phyloP scores from a whole-genome alignment of 2,888 invertebrate genomes.

The Watsonalla binaria region DNA sequence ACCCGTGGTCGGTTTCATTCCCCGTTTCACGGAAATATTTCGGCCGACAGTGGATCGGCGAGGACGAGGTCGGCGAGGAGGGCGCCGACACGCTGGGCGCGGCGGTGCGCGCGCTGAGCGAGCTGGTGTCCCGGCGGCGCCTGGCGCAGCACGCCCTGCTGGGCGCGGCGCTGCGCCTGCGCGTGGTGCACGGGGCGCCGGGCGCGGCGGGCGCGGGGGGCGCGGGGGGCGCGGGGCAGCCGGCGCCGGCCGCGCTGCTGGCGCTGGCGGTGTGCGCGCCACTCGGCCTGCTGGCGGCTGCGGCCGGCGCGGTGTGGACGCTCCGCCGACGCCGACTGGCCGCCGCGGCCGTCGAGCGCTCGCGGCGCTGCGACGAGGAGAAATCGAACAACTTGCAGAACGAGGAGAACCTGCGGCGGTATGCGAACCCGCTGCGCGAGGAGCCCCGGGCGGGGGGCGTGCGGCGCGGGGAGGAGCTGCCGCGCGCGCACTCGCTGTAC shows the following conservation, averaged over 20 bases:
- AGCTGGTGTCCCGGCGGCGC: slow-evolving; percentile 59
- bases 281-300: slow-evolving; percentile 26
- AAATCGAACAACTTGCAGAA: slow-evolving; percentile 95
- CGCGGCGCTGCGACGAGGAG: slow-evolving; percentile 86
- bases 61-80: slow-evolving; percentile 47
- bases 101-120: slow-evolving; percentile 58
- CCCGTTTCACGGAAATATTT: not conserved
- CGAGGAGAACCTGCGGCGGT: slow-evolving; percentile 91
- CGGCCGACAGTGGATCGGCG: slow-evolving; percentile 58
- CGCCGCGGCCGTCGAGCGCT: slow-evolving; percentile 77
- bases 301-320: slow-evolving; percentile 54
- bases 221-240: slow-evolving; percentile 39
- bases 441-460: slow-evolving; percentile 73
- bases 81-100: slow-evolving; percentile 43
- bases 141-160: slow-evolving; percentile 59
- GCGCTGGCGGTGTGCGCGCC: slow-evolving; percentile 26
- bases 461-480: slow-evolving; percentile 71
- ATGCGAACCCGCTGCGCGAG: slow-evolving; percentile 87
- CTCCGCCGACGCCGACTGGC: slow-evolving; percentile 38
- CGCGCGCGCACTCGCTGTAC: slow-evolving; percentile 83
- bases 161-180: slow-evolving; percentile 59
- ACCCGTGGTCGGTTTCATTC: not conserved
- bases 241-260: slow-evolving; percentile 26
- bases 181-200: slow-evolving; percentile 74
- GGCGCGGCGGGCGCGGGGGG: slow-evolving; percentile 61